Conservation (phyloP, 1,140 invertebrate genomes). For the Drosophila mojavensis region DNA sequence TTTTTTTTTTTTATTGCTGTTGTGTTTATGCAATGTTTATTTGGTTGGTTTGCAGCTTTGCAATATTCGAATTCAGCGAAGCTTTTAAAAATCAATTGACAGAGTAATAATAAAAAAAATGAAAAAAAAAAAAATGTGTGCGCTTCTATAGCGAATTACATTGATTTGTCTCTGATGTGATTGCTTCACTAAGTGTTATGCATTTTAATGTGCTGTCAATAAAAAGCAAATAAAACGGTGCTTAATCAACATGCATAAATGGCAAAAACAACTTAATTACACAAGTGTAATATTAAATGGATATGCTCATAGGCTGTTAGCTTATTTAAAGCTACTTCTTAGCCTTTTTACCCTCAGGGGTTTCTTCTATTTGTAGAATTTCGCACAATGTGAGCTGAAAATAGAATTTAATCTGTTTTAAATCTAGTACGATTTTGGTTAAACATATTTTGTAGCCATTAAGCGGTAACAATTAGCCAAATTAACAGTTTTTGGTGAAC, state of each 20-base stretch:
- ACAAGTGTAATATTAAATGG: too few species aligned
- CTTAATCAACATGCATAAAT: background rate
- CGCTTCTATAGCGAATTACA: background rate
- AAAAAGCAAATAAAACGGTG: background rate
- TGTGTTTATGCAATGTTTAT: slow-evolving; percentile 33
- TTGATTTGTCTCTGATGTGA: background rate
- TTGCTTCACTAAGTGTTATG: slow-evolving; percentile 11
- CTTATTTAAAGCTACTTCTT: too few species aligned
- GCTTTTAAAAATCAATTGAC: slow-evolving; percentile 39
- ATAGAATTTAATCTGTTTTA: slow-evolving; percentile 14
- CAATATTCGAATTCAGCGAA: slow-evolving; percentile 30
- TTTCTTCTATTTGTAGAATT: background rate
- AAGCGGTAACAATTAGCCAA: slow-evolving; percentile 13
- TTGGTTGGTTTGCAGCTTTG: slow-evolving; percentile 15
- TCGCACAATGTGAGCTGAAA: slow-evolving; percentile 18
- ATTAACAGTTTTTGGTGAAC: slow-evolving; percentile 46
- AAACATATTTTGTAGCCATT: slow-evolving; percentile 27
- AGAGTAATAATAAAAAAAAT: background rate
- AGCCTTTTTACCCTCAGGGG: too few species aligned
- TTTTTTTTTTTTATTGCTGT: slow-evolving; percentile 12
- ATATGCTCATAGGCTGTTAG: too few species aligned
- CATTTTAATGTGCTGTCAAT: slow-evolving; percentile 10
- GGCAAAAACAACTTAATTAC: background rate
- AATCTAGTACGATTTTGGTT: slow-evolving; percentile 15
- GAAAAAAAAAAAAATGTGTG: background rate